Evolutionary conservation across 2,888 invertebrate genomes (phyloP), one percentile per base, ranked within the genome.

Genomic region (Leuctra nigra): DNA sequence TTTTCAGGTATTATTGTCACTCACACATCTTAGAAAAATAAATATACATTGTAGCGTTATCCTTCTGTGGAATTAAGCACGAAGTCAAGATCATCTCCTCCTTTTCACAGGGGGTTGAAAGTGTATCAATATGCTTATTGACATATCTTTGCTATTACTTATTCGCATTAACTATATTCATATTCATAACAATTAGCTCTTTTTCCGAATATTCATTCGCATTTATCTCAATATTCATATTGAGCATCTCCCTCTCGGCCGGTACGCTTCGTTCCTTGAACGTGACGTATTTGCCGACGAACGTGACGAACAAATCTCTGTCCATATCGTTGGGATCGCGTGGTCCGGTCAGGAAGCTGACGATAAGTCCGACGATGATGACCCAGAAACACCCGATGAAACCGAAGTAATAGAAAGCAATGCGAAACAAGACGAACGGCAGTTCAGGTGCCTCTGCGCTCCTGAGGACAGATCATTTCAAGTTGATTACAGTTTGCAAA

Each of bases 321-420:
- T 82, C 76, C 62, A 82, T 72, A 13, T 78, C 76, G n/a, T 74
- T 72, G 0, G 77, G 71, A 62, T 78, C 75, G 6, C 77, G 74
- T 48, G 75, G 74, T 0, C 78, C 79, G 0, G 80, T 81, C 44
- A 82, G 63, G 63, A 80, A 79, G 65, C 84, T 85, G 69, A 83
- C 79, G n/a, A 80, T 70, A 4, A 82, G 70, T 0, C 82, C 83
- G 9, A 84, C 75, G 4, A 81, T 67, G 2, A 85, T 72, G 0
- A 80, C 78, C 0, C 81, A 72, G 0, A 78, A 63, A 1, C 78
- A 78, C 0, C 85, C 86, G 2, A 83, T 76, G 11, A 81, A 72
- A 0, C 82, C 79, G 65, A 85, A 85, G 71, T 83, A 85, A 61
- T 85, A 80, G 69, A 84, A 84, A 0, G 84, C 82, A 55, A 86